Percentiles rank a stretch among this genome's conserved stretches.
Conservation (phyloP, 2,797 vertebrate genomes). For the Squalus acanthias region DNA sequence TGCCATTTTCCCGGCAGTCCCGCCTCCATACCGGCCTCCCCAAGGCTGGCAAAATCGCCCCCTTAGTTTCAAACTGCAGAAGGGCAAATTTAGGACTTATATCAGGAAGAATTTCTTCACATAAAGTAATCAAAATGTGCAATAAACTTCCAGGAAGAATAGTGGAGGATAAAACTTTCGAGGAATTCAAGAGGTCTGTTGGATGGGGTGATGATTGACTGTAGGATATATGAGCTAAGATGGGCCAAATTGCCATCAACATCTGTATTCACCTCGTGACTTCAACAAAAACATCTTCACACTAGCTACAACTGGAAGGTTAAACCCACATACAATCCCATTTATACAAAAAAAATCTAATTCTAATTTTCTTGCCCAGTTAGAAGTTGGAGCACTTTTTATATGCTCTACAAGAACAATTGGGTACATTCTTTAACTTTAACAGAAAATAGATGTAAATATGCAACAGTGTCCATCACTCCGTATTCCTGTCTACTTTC, state of each 20-base stretch:
- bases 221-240: not conserved
- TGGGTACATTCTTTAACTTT: too few species aligned
- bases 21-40: too few species aligned
- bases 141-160: not conserved
- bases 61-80: not conserved
- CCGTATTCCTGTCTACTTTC: too few species aligned
- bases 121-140: not conserved
- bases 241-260: not conserved
- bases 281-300: not conserved
- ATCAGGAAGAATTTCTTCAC: not conserved
- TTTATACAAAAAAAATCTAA: not conserved
- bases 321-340: not conserved
- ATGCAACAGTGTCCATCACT: too few species aligned
- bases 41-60: too few species aligned
- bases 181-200: not conserved
- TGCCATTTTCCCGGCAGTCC: too few species aligned
- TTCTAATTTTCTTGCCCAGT: not conserved
- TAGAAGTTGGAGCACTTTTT: not conserved
- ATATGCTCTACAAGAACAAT: too few species aligned
- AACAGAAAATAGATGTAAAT: too few species aligned
- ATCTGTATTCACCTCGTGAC: not conserved
- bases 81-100: not conserved
- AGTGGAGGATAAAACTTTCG: not conserved
- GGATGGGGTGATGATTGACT: not conserved
- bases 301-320: not conserved